Conservation (phyloP, 2,113 vertebrate genomes). For the Vimba vimba region DNA sequence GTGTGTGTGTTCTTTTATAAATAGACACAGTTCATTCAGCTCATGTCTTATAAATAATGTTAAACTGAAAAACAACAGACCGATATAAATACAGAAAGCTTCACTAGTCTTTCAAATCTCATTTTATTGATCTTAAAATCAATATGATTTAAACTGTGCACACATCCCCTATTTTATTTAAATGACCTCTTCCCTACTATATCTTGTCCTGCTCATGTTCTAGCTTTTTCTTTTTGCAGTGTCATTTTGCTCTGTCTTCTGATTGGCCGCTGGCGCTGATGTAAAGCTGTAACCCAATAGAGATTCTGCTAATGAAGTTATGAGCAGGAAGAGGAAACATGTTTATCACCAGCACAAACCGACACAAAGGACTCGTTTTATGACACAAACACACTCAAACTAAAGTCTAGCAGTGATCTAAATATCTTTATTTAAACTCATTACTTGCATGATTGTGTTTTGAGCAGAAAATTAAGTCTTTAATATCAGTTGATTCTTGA, state of each 20-base stretch:
- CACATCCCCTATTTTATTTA: not conserved
- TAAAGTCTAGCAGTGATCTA: not conserved
- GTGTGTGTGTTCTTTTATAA: not conserved
- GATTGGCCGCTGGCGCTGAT: constrained; percentile 32
- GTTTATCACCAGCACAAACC: not conserved
- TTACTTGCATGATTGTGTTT: not conserved
- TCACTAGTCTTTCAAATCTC: not conserved
- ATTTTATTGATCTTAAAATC: not conserved
- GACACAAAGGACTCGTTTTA: not conserved
- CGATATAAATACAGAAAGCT: not conserved
- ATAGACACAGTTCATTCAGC: not conserved
- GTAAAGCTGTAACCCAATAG: constrained; percentile 39
- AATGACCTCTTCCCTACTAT: not conserved
- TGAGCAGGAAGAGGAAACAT: constrained; percentile 25
- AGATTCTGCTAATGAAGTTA: constrained; percentile 25
- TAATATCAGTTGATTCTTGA: not conserved
- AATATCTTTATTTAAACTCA: not conserved
- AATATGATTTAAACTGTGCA: not conserved
- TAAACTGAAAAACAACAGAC: not conserved
- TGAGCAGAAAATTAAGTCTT: not conserved
- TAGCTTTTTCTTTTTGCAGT: constrained; percentile 45
- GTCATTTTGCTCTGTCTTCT: constrained; percentile 41
- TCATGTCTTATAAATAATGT: not conserved
- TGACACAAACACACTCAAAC: not conserved
- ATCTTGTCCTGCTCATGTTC: not conserved